Evolutionary conservation across 2,797 vertebrate genomes (phyloP).

Genomic region (Florisuga fusca): DNA sequence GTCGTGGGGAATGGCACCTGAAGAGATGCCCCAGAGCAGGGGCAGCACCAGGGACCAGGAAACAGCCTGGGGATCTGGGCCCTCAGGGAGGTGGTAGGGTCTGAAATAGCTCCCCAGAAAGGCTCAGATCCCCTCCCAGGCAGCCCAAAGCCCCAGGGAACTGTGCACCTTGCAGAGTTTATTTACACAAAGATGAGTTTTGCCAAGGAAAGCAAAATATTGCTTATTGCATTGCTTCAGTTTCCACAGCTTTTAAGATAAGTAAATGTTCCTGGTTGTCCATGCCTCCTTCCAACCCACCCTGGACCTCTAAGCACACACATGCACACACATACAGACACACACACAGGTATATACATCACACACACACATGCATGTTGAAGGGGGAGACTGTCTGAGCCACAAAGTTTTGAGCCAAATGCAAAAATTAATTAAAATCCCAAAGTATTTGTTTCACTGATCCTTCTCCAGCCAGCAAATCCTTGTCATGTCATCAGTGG

Average conservation of each 20-base stretch:
- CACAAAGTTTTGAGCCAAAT: neutral
- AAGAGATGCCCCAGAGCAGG: neutral
- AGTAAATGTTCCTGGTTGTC: neutral
- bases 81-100: no score
- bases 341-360: rapidly evolving
- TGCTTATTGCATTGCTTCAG: neutral
- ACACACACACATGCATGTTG: rapidly evolving
- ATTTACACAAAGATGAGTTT: neutral
- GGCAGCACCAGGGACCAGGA: neutral
- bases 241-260: neutral
- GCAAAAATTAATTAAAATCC: neutral
- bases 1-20: rapidly evolving
- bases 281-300: neutral
- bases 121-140: neutral
- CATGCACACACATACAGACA: neutral
- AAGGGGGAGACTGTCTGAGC: neutral
- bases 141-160: neutral
- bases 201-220: neutral
- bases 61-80: neutral
- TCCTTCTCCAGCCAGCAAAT: neutral
- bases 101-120: neutral
- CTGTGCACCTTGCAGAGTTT: neutral
- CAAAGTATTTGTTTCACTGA: neutral
- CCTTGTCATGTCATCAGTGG: rapidly evolving
- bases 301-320: neutral